Base-by-base conservation (phyloP, 2,113 vertebrate genomes). In the Phyllostomus discolor region DNA sequence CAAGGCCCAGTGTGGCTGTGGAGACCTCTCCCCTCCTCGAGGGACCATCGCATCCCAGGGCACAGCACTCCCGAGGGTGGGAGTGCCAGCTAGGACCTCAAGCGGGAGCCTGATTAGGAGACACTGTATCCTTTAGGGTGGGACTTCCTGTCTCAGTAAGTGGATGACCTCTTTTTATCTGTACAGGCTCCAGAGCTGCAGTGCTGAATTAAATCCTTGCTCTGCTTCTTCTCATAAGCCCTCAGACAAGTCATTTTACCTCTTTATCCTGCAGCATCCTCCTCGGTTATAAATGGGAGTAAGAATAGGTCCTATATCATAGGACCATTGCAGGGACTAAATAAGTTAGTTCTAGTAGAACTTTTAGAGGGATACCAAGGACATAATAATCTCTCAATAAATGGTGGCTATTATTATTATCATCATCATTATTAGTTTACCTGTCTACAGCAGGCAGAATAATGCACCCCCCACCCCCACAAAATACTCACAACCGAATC, bases 281-380 rank as follows among this genome's bases (percentile, higher is more conserved):
- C 24, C 38, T 84, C 12, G 26, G 10, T 57, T 87, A 31, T 70
- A 46, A 92, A 43, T n/a, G 69, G 35, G 8, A 46, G 26, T 31
- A 48, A 38, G 26, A 87, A 81, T 2, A 70, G 10, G 52, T 94
- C 31, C 33, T 38, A 50, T 70, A 59, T 94, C 52, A 38, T 20
- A 62, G n/a, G 22, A 82, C 24, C 24, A 38, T 33, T 67, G 6
- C 70, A 64, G 26, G 16, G 38, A 38, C 19, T 92, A 64, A 86
- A 48, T 50, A n/a, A 91, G 38, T 86, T 54, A 82, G 90, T 75
- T 59, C 69, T 70, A 73, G 57, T 41, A 67, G 52, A 89, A 46
- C 46, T 94, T 72, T 84, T 90, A 80, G 54, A 85, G 50, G 33
- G 11, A 7, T 79, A 24, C 28, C 33, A 92, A 67, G 20, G n/a